Percentiles rank a stretch among this genome's conserved stretches.
phyloP scores from a whole-genome alignment of 2,113 vertebrate species.

The Bagarius yarrelli region DNA sequence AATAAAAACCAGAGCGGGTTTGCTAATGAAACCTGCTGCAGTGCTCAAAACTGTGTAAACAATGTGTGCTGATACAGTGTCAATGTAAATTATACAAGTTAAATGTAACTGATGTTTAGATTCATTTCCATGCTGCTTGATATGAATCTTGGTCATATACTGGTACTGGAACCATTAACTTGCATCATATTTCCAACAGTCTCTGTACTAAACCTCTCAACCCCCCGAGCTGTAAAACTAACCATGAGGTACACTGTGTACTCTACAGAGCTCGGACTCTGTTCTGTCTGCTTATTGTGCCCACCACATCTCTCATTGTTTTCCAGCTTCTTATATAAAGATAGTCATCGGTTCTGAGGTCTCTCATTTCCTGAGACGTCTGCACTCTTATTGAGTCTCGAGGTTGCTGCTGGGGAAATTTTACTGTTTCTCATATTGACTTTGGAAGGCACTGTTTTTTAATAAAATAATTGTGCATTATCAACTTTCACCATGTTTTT shows the following conservation, averaged over 20 bases:
- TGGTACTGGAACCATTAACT: not conserved
- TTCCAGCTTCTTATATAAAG: conserved; percentile 7
- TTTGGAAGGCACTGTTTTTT: not conserved
- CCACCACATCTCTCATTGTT: not conserved
- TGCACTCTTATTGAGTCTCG: not conserved
- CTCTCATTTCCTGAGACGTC: not conserved
- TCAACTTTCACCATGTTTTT: not conserved
- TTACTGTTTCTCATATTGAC: not conserved
- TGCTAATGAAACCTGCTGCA: not conserved
- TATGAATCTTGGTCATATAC: not conserved
- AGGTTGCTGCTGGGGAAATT: not conserved
- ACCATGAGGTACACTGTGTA: not conserved
- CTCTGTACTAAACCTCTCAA: not conserved
- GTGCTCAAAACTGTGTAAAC: not conserved
- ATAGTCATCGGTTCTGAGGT: not conserved
- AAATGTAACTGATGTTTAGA: not conserved
- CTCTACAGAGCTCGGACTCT: not conserved
- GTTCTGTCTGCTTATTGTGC: not conserved
- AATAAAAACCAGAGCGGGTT: too few species aligned
- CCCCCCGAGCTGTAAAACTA: not conserved
- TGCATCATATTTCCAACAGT: not conserved
- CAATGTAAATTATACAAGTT: not conserved
- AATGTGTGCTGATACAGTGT: not conserved
- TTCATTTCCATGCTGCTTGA: not conserved
- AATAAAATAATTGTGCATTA: not conserved